These are phyloP conservation scores for Mesodorylaimus sp. DNA, from an alignment of 2,888 invertebrate genomes.

Conservation along the genomic window DNA sequence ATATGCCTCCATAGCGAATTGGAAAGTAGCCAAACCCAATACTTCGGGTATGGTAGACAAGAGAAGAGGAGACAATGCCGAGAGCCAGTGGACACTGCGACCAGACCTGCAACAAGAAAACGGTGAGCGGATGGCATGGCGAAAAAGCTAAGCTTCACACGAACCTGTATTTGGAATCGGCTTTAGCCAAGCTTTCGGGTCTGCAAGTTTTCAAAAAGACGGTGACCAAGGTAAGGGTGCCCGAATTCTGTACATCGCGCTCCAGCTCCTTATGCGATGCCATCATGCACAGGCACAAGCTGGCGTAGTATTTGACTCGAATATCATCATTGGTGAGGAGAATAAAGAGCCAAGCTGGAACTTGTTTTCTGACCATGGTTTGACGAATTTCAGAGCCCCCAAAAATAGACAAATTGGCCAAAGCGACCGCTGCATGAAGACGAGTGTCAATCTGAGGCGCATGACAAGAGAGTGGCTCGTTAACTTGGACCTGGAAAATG, in stretches of 20 bases:
- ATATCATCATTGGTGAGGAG: slow-evolving; percentile 85
- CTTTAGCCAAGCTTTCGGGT: not conserved
- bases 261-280: slow-evolving; percentile 94
- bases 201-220: not conserved
- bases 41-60: slow-evolving; percentile 85
- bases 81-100: slow-evolving; percentile 60
- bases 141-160: not conserved
- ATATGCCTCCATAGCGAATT: slow-evolving; percentile 82
- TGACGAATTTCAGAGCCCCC: not conserved
- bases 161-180: not conserved
- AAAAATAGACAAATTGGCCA: not conserved
- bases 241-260: slow-evolving; percentile 50
- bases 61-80: slow-evolving; percentile 65
- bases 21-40: slow-evolving; percentile 81
- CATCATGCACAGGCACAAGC: slow-evolving; percentile 78
- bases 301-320: slow-evolving; percentile 77
- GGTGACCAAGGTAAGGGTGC: not conserved
- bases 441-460: too few species aligned
- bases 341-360: slow-evolving; percentile 63
- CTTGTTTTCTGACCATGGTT: not conserved
- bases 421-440: not conserved
- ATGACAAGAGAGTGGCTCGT: too few species aligned
- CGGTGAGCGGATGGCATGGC: not conserved
- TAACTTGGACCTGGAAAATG: too few species aligned
- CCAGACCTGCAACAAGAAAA: not conserved